Percentiles rank a stretch among this genome's conserved stretches.
Evolutionary conservation across 2,888 invertebrate species (phyloP).

Genomic region (Epicampocera succincta): DNA sequence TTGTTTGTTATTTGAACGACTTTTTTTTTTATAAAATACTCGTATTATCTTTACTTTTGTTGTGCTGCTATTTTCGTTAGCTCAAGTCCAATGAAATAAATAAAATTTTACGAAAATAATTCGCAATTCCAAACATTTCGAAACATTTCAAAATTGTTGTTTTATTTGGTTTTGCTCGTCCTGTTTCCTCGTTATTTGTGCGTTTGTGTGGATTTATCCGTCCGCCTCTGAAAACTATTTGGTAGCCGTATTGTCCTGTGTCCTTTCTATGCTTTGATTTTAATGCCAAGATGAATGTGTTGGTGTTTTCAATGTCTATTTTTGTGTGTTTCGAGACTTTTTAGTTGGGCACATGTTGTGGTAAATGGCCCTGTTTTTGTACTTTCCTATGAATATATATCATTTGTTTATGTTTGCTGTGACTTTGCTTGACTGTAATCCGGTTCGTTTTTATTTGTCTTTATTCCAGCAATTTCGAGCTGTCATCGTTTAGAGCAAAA

Average conservation of each 20-base stretch:
- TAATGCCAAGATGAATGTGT: constrained; percentile 25
- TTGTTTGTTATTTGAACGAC: constrained; percentile 33
- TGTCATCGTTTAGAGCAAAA: constrained; percentile 54
- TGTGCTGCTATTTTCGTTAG: constrained; percentile 2
- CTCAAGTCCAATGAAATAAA: constrained; percentile 40
- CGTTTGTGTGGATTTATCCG: background rate
- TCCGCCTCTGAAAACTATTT: constrained; percentile 34
- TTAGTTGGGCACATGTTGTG: constrained; percentile 68
- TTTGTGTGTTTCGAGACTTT: constrained; percentile 22
- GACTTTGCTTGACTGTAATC: constrained; percentile 28
- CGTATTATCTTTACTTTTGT: constrained; percentile 23
- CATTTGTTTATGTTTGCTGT: constrained; percentile 9
- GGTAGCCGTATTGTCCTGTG: constrained; percentile 12
- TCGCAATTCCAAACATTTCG: constrained; percentile 21
- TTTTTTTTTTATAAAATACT: too few relatives aligned
- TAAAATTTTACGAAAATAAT: constrained; percentile 48
- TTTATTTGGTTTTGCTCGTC: constrained; percentile 4
- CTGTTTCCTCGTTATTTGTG: constrained; percentile 1
- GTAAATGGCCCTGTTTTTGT: constrained; percentile 65
- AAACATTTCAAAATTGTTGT: too few relatives aligned
- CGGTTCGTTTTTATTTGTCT: constrained; percentile 18
- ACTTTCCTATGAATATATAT: constrained; percentile 2
- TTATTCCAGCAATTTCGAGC: constrained; percentile 45
- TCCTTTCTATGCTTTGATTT: constrained; percentile 9
- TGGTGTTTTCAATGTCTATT: constrained; percentile 5